A percentile compares a stretch with the other conserved stretches of the same genome.
These are phyloP conservation scores for Aplodontia rufa DNA, from an alignment of 2,113 vertebrate species.

Conservation along the genomic window DNA sequence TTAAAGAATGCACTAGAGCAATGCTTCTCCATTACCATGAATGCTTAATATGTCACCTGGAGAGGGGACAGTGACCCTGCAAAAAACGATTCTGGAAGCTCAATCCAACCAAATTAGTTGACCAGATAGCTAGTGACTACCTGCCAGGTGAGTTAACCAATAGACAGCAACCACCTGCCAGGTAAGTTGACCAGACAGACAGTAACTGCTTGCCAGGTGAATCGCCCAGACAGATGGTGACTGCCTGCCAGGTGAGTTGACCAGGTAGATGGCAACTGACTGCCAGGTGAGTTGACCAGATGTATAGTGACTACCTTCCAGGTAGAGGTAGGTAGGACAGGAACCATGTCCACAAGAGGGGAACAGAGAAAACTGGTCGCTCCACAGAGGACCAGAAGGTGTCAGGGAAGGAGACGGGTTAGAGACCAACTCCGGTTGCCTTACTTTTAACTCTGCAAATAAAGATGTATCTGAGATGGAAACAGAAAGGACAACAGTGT, in stretches of 20 bases:
- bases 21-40: not conserved
- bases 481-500: not conserved
- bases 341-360: not conserved
- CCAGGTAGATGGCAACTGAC: not conserved
- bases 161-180: too few relatives aligned
- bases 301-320: not conserved
- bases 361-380: not conserved
- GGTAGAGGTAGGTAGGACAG: too few relatives aligned
- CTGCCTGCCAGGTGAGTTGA: too few relatives aligned
- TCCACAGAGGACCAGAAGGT: not conserved
- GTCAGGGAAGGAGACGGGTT: not conserved
- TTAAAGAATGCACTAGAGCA: not conserved
- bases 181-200: not conserved
- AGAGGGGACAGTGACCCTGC: not conserved
- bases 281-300: not conserved
- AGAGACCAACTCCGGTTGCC: not conserved
- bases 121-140: not conserved
- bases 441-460: slow-evolving; percentile 19
- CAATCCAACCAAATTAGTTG: slow-evolving; percentile 10
- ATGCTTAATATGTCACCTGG: not conserved
- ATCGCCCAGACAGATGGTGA: too few relatives aligned
- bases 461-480: not conserved
- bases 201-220: too few relatives aligned
- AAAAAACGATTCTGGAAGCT: not conserved
- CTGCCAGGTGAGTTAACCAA: too few relatives aligned